Conservation (phyloP, 2,888 invertebrate genomes). For the Seira sanloemensis region DNA sequence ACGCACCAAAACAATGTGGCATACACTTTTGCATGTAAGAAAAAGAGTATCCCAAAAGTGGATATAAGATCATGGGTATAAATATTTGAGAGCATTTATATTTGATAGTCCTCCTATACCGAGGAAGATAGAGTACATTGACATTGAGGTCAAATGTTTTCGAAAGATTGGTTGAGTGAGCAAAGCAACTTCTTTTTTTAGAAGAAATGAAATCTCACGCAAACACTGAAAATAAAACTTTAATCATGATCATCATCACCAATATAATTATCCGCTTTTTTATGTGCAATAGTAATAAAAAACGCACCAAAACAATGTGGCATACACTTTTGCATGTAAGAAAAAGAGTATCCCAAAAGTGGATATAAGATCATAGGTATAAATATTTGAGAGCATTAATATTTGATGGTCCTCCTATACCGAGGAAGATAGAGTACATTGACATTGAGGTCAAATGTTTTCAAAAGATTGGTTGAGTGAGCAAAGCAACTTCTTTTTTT, state of each 20-base stretch:
- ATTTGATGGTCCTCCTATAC: no score
- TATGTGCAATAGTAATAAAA: not conserved
- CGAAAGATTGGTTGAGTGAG: conserved; percentile 61
- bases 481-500: conserved; percentile 50
- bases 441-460: conserved; percentile 66
- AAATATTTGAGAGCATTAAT: no score
- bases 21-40: no score
- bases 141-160: conserved; percentile 66
- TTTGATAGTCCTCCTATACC: no score
- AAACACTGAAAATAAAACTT: conserved; percentile 25
- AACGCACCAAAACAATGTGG: conserved; percentile 42
- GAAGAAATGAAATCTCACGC: no score
- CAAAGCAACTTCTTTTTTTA: conserved; percentile 48
- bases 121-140: conserved; percentile 64
- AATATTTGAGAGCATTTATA: no score
- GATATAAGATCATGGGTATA: no score
- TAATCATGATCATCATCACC: conserved; percentile 30
- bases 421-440: conserved; percentile 63
- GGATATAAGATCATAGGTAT: no score
- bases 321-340: no score
- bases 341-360: not conserved
- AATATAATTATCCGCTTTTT: conserved; percentile 26
- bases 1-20: conserved; percentile 42
- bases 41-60: not conserved
- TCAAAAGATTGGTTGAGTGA: conserved; percentile 62